These are phyloP conservation scores for Neodon shergylaensis DNA, from an alignment of 2,113 vertebrate species.

Conservation along the genomic window DNA sequence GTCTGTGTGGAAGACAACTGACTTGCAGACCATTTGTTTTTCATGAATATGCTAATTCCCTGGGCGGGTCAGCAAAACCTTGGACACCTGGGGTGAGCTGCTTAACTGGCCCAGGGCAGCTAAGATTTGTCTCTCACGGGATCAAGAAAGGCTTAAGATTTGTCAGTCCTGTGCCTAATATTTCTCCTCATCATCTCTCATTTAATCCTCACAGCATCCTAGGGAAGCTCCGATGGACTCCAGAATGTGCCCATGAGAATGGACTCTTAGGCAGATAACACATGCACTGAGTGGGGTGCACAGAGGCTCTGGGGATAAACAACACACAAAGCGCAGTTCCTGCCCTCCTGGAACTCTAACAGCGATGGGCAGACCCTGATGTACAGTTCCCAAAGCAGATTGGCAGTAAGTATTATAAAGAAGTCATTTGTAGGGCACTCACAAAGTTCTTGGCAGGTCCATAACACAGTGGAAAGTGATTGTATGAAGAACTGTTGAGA, in stretches of 20 bases:
- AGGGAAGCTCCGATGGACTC: background rate
- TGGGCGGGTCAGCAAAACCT: background rate
- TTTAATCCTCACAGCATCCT: background rate
- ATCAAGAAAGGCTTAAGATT: background rate
- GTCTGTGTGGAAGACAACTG: background rate
- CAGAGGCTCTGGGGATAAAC: background rate
- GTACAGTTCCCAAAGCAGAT: background rate
- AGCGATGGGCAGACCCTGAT: background rate
- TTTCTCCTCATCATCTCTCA: background rate
- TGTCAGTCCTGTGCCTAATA: background rate
- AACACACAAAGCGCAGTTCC: background rate
- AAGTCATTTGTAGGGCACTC: background rate
- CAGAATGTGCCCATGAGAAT: background rate
- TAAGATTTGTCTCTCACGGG: background rate
- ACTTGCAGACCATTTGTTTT: background rate
- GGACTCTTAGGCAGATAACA: background rate
- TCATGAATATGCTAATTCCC: background rate
- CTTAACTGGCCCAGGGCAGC: background rate
- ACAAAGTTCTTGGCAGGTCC: background rate
- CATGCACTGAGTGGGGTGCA: background rate
- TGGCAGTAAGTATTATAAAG: background rate
- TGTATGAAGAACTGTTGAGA: background rate
- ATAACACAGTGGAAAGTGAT: background rate
- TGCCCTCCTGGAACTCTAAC: background rate
- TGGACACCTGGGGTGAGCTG: background rate